phyloP scores from a whole-genome alignment of 1,140 invertebrate genomes.

The Mercenaria mercenaria region DNA sequence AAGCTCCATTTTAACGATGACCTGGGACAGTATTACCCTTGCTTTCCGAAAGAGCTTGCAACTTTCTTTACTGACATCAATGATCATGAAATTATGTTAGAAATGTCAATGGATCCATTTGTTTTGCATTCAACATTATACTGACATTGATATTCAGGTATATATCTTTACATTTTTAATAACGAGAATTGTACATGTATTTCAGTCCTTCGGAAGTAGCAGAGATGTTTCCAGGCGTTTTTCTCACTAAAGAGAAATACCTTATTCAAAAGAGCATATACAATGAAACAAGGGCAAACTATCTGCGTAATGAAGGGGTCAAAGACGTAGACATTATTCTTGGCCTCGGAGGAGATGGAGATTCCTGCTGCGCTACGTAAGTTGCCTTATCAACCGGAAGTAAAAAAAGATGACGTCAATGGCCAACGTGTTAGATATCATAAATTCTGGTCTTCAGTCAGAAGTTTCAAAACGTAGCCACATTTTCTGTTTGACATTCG shows the following conservation, averaged over 20 bases:
- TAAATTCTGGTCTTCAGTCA: not conserved
- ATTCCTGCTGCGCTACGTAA: conserved; percentile 1
- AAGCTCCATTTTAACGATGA: too few relatives aligned
- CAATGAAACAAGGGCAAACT: not conserved
- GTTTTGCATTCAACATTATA: too few relatives aligned
- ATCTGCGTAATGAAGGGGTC: not conserved
- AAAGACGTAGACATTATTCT: not conserved
- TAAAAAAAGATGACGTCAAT: too few relatives aligned
- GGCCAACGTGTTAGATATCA: too few relatives aligned
- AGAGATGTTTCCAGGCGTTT: not conserved
- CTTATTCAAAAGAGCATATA: not conserved
- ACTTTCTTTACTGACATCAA: too few relatives aligned
- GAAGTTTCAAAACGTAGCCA: not conserved
- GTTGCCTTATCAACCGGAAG: not conserved
- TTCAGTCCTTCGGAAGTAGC: not conserved
- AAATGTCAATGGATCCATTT: too few relatives aligned
- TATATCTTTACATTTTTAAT: too few relatives aligned
- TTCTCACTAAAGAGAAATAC: not conserved
- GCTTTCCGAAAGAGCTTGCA: too few relatives aligned
- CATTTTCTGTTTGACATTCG: not conserved
- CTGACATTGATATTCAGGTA: too few relatives aligned
- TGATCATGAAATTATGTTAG: too few relatives aligned
- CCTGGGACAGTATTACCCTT: too few relatives aligned
- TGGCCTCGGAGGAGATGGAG: not conserved
- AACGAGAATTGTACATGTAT: not conserved